Percentiles rank a stretch among this genome's conserved stretches.
These are phyloP conservation scores for Carassius carassius DNA, from an alignment of 2,113 vertebrate species.

Conservation along the genomic window DNA sequence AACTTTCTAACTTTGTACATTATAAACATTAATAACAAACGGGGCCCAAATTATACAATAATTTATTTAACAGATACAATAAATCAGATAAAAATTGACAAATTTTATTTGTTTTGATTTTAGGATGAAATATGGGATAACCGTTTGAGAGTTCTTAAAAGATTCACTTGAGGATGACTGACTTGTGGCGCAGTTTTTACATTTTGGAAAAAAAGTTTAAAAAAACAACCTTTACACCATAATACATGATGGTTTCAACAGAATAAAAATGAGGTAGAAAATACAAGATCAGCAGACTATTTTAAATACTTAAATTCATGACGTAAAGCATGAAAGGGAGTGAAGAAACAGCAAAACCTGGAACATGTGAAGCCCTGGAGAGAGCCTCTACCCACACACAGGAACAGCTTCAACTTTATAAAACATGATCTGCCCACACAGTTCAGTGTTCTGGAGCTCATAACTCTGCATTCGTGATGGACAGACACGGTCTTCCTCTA, in stretches of 20 bases:
- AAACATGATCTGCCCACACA: constrained; percentile 50
- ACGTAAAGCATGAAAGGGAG: background rate
- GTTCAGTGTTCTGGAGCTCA: constrained; percentile 36
- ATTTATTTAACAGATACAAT: too few species aligned
- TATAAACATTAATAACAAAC: too few species aligned
- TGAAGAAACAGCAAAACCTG: constrained; percentile 34
- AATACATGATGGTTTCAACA: background rate
- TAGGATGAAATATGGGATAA: too few species aligned
- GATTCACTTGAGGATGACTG: too few species aligned
- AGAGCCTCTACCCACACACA: constrained; percentile 37
- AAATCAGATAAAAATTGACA: too few species aligned
- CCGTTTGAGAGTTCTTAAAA: too few species aligned
- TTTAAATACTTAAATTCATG: background rate
- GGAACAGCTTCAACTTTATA: constrained; percentile 34
- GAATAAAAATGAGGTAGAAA: background rate
- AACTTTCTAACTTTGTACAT: too few species aligned
- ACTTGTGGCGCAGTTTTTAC: too few species aligned
- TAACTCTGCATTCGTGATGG: background rate
- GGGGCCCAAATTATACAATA: too few species aligned
- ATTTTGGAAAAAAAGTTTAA: too few species aligned
- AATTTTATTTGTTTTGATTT: too few species aligned
- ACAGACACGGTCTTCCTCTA: constrained; percentile 2
- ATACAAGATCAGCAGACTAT: background rate
- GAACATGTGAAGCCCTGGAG: constrained; percentile 46
- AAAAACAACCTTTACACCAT: too few species aligned